A percentile compares a stretch with the other conserved stretches of the same genome.
phyloP scores from a whole-genome alignment of 2,888 invertebrate genomes.

The Schrankia costaestrigalis region DNA sequence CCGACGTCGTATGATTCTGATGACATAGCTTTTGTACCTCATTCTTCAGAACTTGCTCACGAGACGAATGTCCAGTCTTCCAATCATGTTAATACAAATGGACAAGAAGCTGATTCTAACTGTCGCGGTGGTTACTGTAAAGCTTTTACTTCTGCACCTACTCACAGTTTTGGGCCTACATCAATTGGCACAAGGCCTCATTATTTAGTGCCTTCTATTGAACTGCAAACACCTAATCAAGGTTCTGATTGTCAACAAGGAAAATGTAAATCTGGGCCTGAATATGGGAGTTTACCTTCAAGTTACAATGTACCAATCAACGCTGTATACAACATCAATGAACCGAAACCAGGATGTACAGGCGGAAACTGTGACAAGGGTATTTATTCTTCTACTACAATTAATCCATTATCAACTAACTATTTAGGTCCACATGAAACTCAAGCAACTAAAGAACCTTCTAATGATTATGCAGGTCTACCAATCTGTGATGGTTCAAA shows the following conservation, averaged over 20 bases:
- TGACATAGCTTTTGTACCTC: constrained; percentile 21
- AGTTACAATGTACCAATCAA: constrained; percentile 30
- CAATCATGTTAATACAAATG: constrained; percentile 8
- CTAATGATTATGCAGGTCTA: constrained; percentile 6
- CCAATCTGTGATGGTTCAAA: constrained; percentile 17
- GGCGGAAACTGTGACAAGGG: constrained; percentile 22
- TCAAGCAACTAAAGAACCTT: constrained; percentile 6
- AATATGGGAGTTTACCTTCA: constrained; percentile 13
- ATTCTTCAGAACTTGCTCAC: constrained; percentile 9
- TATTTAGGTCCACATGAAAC: constrained; percentile 10
- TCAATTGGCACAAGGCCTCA: constrained; percentile 16
- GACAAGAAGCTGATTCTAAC: constrained; percentile 6
- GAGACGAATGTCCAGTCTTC: constrained; percentile 12
- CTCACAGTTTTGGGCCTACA: constrained; percentile 12
- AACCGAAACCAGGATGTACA: constrained; percentile 14
- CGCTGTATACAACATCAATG: constrained; percentile 9
- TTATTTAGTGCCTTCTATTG: constrained; percentile 41
- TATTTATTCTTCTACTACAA: constrained; percentile 4
- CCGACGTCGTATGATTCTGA: constrained; percentile 10
- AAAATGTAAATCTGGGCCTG: constrained; percentile 28
- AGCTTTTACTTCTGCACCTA: constrained; percentile 9
- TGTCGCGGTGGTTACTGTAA: constrained; percentile 26
- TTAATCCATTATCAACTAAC: constrained; percentile 6
- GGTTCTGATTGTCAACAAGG: constrained; percentile 30
- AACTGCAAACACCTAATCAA: constrained; percentile 53